Base-by-base conservation (phyloP, 2,113 vertebrate species). In the Speoplatyrhinus poulsoni region DNA sequence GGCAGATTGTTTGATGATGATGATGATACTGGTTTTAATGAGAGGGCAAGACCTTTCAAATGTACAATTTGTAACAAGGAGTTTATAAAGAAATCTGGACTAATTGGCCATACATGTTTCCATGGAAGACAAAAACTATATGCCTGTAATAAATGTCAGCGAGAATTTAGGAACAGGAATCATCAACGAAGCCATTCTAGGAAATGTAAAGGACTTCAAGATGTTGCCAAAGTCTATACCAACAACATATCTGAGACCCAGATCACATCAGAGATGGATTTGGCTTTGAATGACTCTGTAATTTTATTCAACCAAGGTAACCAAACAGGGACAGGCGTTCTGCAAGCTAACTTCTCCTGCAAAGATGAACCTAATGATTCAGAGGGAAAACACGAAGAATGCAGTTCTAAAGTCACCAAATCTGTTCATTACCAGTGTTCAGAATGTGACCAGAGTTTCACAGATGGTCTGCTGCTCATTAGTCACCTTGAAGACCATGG, bases 401-500 rank as follows among this genome's bases (percentile, higher is more conserved):
- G 57, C 53, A 70, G 0, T 60, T 63, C 32, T n/a, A 70, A 65
- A 56, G 81, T 67, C 5, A 82, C 84, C 36, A 83, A 82, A 67
- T 7, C 62, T 2, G 76, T 84, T 10, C 83, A 90, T 65, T 94
- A 92, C 81, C 93, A 93, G 61, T 94, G 93, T 76, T 92, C 93
- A 48, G 92, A 93, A 76, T 94, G 93, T 76, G 89, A 92, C 54
- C 67, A 87, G 70, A 92, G 88, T 68, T 94, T 93, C 68, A 91
- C 91, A 9, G 92, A 93, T 79, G 92, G 93, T 12, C 82, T 93
- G 10, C 46, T 91, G 78, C 91, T 93, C 46, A 93, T 94, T 63
- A 92, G 89, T 77, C 93, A 94, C 72, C 89, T 93, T 16, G 92
- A 93, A 80, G 89, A 91, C 64, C 93, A 94, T 77, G 91, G 91